A percentile compares a stretch with the other conserved stretches of the same genome.
phyloP scores from a whole-genome alignment of 2,888 invertebrate species.

The Oxyscelio sp. region DNA sequence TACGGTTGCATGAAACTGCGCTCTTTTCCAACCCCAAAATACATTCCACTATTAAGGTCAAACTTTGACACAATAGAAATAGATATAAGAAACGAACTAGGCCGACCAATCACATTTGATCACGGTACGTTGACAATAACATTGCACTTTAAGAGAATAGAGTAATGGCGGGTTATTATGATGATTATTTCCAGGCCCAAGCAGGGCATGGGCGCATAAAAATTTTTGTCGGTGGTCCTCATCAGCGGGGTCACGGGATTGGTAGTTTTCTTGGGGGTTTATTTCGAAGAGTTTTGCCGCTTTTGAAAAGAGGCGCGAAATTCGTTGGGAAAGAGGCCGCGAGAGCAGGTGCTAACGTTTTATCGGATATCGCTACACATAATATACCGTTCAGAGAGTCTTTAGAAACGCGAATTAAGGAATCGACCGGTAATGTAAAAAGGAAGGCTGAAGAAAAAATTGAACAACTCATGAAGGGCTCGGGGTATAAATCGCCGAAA shows the following conservation, averaged over 20 bases:
- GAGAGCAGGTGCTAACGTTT: not conserved
- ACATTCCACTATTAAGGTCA: slow-evolving; percentile 34
- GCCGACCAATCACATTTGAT: too few species aligned
- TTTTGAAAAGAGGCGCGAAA: too few species aligned
- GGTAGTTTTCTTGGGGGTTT: slow-evolving; percentile 33
- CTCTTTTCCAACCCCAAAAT: slow-evolving; percentile 26
- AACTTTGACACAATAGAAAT: too few species aligned
- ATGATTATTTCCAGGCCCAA: not conserved
- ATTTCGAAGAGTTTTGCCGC: slow-evolving; percentile 26
- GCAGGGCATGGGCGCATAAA: not conserved
- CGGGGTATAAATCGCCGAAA: slow-evolving; percentile 27
- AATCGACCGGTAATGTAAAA: slow-evolving; percentile 4
- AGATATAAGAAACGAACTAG: slow-evolving; percentile 51
- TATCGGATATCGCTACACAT: too few species aligned
- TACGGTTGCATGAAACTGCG: slow-evolving; percentile 24
- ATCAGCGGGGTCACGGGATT: slow-evolving; percentile 33
- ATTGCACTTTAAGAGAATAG: slow-evolving; percentile 3
- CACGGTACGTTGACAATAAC: slow-evolving; percentile 1
- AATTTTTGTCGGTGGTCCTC: not conserved
- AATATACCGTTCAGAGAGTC: too few species aligned
- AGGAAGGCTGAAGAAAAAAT: slow-evolving; percentile 1
- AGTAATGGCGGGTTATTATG: not conserved
- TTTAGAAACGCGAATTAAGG: not conserved
- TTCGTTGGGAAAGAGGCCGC: not conserved
- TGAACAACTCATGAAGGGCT: slow-evolving; percentile 7